A percentile compares a stretch with the other conserved stretches of the same genome.
These are phyloP conservation scores for Stomatorhinus walkeri DNA, from an alignment of 2,797 vertebrate species.

Conservation along the genomic window DNA sequence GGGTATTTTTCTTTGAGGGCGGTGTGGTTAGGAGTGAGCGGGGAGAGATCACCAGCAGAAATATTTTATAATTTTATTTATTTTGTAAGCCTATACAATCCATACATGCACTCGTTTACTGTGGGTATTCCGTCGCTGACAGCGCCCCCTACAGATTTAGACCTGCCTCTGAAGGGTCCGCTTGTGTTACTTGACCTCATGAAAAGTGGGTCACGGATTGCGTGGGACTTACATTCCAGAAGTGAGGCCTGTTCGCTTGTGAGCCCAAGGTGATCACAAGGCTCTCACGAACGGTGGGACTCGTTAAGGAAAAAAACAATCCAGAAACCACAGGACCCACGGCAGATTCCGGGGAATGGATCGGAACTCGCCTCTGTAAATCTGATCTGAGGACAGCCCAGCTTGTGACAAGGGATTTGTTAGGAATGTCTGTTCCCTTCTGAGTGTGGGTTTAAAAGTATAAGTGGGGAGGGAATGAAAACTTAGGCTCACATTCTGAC, in stretches of 20 bases:
- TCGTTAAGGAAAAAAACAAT: conserved; percentile 37
- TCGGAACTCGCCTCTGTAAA: neutral
- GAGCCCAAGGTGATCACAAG: neutral
- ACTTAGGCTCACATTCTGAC: conserved; percentile 56
- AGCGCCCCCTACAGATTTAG: conserved; percentile 55
- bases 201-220: conserved; percentile 32
- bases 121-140: conserved; percentile 48
- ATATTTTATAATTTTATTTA: conserved; percentile 15
- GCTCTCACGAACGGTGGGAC: conserved; percentile 31
- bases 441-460: conserved; percentile 60
- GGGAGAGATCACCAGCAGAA: conserved; percentile 19
- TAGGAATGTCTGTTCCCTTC: conserved; percentile 48
- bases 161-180: neutral
- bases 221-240: conserved; percentile 50
- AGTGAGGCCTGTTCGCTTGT: neutral
- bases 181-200: neutral
- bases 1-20: conserved; percentile 44
- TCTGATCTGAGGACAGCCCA: conserved; percentile 51
- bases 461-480: conserved; percentile 57
- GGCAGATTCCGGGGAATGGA: neutral
- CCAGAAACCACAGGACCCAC: neutral
- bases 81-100: neutral
- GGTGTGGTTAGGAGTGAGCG: conserved; percentile 20
- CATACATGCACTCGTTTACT: neutral
- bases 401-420: conserved; percentile 66